Conservation (phyloP, 2,113 vertebrate species). For the Pseudorasbora parva region DNA sequence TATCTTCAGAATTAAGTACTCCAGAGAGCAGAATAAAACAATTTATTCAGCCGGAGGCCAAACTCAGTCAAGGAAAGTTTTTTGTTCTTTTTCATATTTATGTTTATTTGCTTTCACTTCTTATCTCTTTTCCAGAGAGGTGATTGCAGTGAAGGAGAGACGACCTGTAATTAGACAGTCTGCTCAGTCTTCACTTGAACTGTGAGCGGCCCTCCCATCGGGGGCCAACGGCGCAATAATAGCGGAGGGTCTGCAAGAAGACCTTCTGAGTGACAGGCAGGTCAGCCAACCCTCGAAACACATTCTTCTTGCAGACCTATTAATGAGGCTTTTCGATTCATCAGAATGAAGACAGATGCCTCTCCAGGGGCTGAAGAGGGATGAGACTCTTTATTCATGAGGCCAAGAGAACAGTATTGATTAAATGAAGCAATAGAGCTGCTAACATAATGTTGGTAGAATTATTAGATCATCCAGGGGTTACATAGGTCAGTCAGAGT, state of each 20-base stretch:
- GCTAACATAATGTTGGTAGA: neutral
- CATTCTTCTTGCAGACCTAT: conserved; percentile 46
- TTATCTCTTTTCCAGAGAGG: conserved; percentile 21
- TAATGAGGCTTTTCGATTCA: conserved; percentile 44
- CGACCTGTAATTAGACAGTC: conserved; percentile 46
- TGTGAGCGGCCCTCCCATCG: conserved; percentile 49
- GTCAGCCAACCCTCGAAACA: conserved; percentile 37
- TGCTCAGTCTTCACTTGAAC: conserved; percentile 46
- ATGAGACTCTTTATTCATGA: conserved; percentile 26
- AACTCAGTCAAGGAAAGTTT: conserved; percentile 24
- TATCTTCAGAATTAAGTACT: neutral
- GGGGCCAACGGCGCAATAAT: conserved; percentile 35
- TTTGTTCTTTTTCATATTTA: conserved; percentile 6
- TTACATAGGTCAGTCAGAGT: neutral
- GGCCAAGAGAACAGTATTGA: conserved; percentile 26
- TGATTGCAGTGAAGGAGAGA: conserved; percentile 39
- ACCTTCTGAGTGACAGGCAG: conserved; percentile 46
- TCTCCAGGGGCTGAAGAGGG: conserved; percentile 13
- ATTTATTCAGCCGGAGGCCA: neutral
- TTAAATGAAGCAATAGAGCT: conserved; percentile 12
- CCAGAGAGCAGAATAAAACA: neutral
- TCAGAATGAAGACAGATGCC: conserved; percentile 4
- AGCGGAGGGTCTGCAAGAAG: neutral
- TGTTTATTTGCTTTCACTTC: neutral
- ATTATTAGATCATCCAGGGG: conserved; percentile 9